phyloP scores from a whole-genome alignment of 2,113 vertebrate species.

The Eretmochelys imbricata region DNA sequence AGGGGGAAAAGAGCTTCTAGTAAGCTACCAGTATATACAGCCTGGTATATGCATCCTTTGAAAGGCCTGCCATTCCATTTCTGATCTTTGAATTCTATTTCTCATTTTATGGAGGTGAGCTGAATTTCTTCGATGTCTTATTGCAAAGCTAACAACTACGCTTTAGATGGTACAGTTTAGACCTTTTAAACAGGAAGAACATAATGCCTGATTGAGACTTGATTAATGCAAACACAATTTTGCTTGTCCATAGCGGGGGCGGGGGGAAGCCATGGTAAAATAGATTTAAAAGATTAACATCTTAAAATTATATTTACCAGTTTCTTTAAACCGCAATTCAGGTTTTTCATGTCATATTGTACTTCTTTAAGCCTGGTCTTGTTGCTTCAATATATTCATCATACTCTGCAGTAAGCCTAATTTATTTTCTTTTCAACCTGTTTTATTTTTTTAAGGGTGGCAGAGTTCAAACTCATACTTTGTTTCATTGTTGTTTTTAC shows the following conservation, averaged over 20 bases:
- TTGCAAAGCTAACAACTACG: constrained; percentile 65
- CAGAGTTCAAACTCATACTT: constrained; percentile 48
- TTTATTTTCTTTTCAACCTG: constrained; percentile 49
- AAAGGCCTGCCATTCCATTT: constrained; percentile 63
- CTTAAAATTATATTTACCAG: constrained; percentile 25
- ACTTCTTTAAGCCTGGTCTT: constrained; percentile 14
- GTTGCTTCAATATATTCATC: constrained; percentile 31
- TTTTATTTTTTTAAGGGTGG: constrained; percentile 32
- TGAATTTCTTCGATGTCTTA: constrained; percentile 44
- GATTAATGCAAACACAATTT: constrained; percentile 10
- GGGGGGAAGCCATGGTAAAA: background rate
- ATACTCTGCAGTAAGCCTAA: constrained; percentile 22
- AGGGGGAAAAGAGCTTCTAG: constrained; percentile 55
- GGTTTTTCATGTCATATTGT: constrained; percentile 9
- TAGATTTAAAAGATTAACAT: constrained; percentile 49
- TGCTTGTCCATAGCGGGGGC: background rate
- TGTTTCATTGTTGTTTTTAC: constrained; percentile 13
- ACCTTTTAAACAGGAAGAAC: constrained; percentile 17
- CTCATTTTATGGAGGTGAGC: constrained; percentile 57
- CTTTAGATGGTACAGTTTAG: background rate
- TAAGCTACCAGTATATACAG: constrained; percentile 34
- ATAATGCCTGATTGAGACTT: background rate
- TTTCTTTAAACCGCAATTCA: constrained; percentile 27
- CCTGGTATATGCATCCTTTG: constrained; percentile 61
- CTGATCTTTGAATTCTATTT: constrained; percentile 77